These are phyloP conservation scores for Drosophila nebulosa DNA, from an alignment of 1,140 invertebrate genomes.

Conservation along the genomic window DNA sequence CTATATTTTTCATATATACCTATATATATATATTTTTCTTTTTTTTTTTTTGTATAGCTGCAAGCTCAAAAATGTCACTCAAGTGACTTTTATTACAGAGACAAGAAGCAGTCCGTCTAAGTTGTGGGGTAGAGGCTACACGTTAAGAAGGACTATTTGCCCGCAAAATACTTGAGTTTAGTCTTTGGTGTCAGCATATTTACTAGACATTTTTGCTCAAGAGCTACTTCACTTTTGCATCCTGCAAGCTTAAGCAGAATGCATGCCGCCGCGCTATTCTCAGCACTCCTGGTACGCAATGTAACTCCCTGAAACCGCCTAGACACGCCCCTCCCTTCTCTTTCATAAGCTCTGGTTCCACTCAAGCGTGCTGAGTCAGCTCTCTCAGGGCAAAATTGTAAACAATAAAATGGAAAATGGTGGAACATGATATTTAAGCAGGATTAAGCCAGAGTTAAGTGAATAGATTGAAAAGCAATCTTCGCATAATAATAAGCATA, in stretches of 20 bases:
- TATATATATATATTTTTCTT: too few relatives aligned
- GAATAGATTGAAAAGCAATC: background rate
- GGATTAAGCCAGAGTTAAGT: background rate
- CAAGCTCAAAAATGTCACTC: slow-evolving; percentile 75
- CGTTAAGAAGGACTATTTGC: slow-evolving; percentile 61
- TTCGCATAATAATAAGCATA: background rate
- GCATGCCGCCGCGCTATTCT: background rate
- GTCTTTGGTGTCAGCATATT: slow-evolving; percentile 72
- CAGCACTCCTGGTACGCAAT: background rate
- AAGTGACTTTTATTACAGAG: slow-evolving; percentile 71
- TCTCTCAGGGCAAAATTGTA: background rate
- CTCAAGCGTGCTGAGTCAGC: background rate
- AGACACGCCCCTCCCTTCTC: background rate
- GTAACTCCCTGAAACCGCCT: background rate
- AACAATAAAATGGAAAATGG: background rate
- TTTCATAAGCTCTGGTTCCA: background rate
- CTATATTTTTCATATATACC: background rate
- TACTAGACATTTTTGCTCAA: slow-evolving; percentile 59
- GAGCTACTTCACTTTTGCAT: slow-evolving; percentile 51
- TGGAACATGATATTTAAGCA: slow-evolving; percentile 1
- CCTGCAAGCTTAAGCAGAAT: slow-evolving; percentile 45
- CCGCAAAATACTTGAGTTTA: slow-evolving; percentile 70
- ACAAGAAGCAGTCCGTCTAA: slow-evolving; percentile 18
- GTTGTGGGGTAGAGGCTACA: background rate
- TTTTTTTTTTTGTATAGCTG: slow-evolving; percentile 37